phyloP scores from a whole-genome alignment of 2,113 vertebrate species.

The Eudorcas thomsonii region DNA sequence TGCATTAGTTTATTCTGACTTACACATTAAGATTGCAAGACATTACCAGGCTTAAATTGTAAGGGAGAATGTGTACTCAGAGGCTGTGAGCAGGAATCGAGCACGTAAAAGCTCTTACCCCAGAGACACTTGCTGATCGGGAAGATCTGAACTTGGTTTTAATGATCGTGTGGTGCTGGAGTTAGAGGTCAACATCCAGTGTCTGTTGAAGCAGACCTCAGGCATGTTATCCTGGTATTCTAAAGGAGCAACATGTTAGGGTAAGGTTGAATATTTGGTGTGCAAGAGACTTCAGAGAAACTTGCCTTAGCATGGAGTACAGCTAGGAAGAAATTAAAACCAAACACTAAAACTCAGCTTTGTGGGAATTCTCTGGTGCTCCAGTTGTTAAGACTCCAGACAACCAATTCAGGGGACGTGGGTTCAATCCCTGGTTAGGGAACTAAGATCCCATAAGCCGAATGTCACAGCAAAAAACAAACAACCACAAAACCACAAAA shows the following conservation, averaged over 20 bases:
- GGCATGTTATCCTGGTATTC: neutral
- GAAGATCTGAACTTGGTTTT: neutral
- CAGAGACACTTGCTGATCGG: neutral
- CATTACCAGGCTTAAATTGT: neutral
- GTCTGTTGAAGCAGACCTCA: neutral
- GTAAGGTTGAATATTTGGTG: neutral
- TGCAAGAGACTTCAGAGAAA: neutral
- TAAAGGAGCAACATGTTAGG: neutral
- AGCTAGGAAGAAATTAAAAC: neutral
- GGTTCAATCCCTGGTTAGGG: neutral
- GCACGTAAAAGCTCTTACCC: neutral
- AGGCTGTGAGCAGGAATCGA: neutral
- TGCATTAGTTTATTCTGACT: neutral
- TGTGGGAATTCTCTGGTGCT: neutral
- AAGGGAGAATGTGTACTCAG: neutral
- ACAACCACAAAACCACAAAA: neutral
- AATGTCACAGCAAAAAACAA: neutral
- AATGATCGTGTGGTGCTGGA: neutral
- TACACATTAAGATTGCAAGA: neutral
- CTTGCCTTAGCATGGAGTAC: neutral
- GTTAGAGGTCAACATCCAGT: neutral
- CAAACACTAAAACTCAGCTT: neutral
- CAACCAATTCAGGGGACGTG: neutral
- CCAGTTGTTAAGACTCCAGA: neutral
- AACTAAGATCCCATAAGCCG: neutral